A percentile compares a stretch with the other conserved stretches of the same genome.
phyloP scores from a whole-genome alignment of 1,140 invertebrate genomes.

The Microplitis mediator region DNA sequence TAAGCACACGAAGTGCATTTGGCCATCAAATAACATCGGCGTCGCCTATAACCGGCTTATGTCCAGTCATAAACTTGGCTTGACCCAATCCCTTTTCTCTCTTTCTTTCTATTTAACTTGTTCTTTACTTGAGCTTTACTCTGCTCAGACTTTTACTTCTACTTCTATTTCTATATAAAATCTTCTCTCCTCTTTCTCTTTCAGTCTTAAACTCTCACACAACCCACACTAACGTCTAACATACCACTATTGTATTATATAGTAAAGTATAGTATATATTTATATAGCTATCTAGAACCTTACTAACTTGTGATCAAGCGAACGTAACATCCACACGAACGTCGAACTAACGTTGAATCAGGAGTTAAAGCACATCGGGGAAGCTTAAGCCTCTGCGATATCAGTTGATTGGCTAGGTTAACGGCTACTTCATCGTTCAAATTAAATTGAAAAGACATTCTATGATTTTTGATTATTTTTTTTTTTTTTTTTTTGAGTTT shows the following conservation, averaged over 20 bases:
- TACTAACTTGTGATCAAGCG: slow-evolving; percentile 63
- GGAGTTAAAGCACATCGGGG: slow-evolving; percentile 58
- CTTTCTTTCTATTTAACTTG: slow-evolving; percentile 48
- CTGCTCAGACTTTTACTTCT: slow-evolving; percentile 23
- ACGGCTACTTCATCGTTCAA: slow-evolving; percentile 8
- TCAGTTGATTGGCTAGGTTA: slow-evolving; percentile 60
- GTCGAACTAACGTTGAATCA: slow-evolving; percentile 56
- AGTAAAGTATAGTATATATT: no score
- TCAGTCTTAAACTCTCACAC: not conserved
- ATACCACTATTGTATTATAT: no score
- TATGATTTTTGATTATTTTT: no score
- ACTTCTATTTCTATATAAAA: not conserved
- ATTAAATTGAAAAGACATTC: no score
- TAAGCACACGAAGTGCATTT: slow-evolving; percentile 57
- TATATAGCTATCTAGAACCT: slow-evolving; percentile 11
- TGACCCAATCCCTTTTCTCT: slow-evolving; percentile 41
- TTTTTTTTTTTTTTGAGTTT: no score
- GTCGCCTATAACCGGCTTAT: slow-evolving; percentile 63
- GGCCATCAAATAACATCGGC: slow-evolving; percentile 65
- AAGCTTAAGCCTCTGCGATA: slow-evolving; percentile 56
- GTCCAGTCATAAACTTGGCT: slow-evolving; percentile 60
- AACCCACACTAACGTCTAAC: not conserved
- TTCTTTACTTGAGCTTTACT: slow-evolving; percentile 27
- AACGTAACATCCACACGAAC: slow-evolving; percentile 42
- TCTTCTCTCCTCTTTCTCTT: not conserved